Evolutionary conservation across 2,797 vertebrate genomes (phyloP).

Genomic region (Semotilus atromaculatus): DNA sequence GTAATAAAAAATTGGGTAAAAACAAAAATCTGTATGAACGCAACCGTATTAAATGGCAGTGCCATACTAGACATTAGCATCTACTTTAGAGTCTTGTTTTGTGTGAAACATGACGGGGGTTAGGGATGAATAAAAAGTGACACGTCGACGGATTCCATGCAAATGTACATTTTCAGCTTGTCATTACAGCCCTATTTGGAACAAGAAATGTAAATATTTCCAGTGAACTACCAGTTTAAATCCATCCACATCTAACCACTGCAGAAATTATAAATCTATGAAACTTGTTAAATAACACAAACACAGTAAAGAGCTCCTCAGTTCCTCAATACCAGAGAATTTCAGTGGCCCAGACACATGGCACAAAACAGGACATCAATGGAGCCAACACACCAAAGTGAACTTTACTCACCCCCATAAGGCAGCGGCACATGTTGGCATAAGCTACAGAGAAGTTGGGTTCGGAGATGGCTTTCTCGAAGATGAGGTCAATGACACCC

Average conservation of each 20-base stretch:
- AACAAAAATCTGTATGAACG: no score
- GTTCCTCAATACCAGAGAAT: neutral
- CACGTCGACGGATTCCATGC: neutral
- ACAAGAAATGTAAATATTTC: neutral
- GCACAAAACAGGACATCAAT: slow-evolving; percentile 51
- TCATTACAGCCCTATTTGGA: neutral
- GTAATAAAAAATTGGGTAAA: no score
- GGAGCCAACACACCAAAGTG: neutral
- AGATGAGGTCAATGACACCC: slow-evolving; percentile 96
- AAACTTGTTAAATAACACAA: neutral
- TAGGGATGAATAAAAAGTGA: no score
- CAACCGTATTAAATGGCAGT: neutral
- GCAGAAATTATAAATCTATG: neutral
- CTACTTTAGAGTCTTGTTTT: no score
- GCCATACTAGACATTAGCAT: no score
- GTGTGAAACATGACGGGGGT: no score
- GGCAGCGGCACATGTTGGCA: slow-evolving; percentile 99
- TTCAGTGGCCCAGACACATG: slow-evolving; percentile 63
- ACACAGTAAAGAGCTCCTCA: neutral
- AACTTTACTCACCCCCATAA: slow-evolving; percentile 89
- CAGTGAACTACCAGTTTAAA: no score
- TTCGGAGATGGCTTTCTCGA: slow-evolving; percentile 98
- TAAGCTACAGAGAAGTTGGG: slow-evolving; percentile 99
- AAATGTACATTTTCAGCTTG: neutral
- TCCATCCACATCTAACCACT: neutral